These are phyloP conservation scores for Callaeas wilsoni DNA, from an alignment of 2,113 vertebrate species.

Conservation along the genomic window DNA sequence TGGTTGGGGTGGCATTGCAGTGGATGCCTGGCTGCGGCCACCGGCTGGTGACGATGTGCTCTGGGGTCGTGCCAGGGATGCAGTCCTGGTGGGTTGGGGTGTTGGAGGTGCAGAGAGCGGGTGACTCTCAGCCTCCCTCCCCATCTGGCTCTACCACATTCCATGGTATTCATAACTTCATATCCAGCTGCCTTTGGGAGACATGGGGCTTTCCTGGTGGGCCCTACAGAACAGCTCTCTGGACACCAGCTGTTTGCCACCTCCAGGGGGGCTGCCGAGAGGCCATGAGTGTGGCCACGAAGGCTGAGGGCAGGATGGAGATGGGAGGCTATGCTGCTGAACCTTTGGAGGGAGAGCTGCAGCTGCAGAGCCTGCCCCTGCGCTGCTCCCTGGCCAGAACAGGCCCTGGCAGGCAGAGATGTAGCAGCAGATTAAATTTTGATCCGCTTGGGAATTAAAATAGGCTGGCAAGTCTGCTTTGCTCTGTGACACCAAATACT, in stretches of 20 bases:
- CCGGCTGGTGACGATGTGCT: fast-evolving
- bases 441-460: neutral
- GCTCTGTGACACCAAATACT: neutral
- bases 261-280: neutral
- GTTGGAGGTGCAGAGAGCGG: neutral
- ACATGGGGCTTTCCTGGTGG: neutral
- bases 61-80: neutral
- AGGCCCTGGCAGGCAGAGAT: neutral
- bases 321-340: neutral
- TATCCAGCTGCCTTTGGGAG: neutral
- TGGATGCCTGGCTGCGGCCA: neutral
- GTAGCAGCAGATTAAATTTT: neutral
- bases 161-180: neutral
- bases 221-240: neutral
- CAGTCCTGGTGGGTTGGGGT: neutral
- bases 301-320: neutral
- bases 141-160: neutral
- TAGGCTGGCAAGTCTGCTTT: neutral
- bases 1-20: neutral
- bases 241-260: neutral
- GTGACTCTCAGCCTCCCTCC: neutral
- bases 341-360: neutral
- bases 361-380: neutral
- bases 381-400: neutral
- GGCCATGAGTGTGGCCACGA: neutral